Evolutionary conservation across 1,140 invertebrate genomes (phyloP), one percentile per base, ranked within the genome.

Genomic region (Camponotus pennsylvanicus): DNA sequence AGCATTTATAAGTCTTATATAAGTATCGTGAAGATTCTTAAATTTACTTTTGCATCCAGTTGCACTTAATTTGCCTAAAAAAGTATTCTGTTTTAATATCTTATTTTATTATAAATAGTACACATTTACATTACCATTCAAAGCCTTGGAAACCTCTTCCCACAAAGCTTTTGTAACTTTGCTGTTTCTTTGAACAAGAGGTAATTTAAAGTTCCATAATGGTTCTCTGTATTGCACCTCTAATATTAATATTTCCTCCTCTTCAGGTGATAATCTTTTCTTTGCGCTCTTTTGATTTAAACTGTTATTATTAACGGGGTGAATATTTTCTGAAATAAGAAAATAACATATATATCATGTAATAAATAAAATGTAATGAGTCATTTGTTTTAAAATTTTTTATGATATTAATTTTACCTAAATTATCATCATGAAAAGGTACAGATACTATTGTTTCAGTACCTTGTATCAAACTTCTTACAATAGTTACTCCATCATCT

Each of bases 61-160:
- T 63, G 61, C 61, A 11, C 27, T 63, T 63, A 63, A 63, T 63
- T 32, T 63, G 5, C 61, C 61, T 63, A 5, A 13, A 63, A 63
- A 63, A 63, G 34, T 15, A 13, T 34, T 63, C 27, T 63, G 32
- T 63, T 34, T 34, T 59, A 59, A 34, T 3, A 63, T 63, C 8
- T 63, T 63, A 34, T 34, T 63, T 6, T 8, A 21, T 34, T 21
- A 63, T 63, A 63, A 63, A 63, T 63, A 34, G 0, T 63, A 34
- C 4, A 32, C 61, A 63, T 63, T 63, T 63, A 63, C 11, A 34
- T 63, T 63, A 63, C 61, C 61, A 63, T 63, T 63, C 3, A 63
- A 15, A 15, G 27, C 61, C 11, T 32, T 63, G 15, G 61, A 63
- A 63, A 63, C 32, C 5, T 63, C 27, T 63, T 63, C 8, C 27